Percentiles rank a stretch among this genome's conserved stretches.
Conservation (phyloP, 2,113 vertebrate genomes). For the Puffinus mauretanicus region DNA sequence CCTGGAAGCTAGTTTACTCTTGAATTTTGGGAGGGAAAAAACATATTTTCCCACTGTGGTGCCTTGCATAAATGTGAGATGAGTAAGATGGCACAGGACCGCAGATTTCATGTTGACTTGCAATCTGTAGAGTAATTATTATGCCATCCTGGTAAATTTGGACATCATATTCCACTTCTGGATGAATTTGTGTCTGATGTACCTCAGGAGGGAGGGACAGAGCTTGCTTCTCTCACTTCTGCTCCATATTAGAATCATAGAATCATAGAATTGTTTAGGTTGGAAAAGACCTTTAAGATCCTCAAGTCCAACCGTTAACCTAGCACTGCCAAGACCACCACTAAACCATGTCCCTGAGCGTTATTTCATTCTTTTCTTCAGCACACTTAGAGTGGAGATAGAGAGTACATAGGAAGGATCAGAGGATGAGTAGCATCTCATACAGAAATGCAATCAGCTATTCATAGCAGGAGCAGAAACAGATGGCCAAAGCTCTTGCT, state of each 20-base stretch:
- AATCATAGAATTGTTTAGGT: too few species aligned
- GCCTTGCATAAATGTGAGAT: background rate
- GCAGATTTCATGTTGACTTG: background rate
- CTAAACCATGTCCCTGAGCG: too few species aligned
- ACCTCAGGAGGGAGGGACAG: background rate
- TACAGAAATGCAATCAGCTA: background rate
- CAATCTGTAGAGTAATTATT: background rate
- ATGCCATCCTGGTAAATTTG: background rate
- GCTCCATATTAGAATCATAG: background rate
- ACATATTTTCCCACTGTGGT: background rate
- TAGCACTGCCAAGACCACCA: too few species aligned
- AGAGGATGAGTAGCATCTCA: background rate
- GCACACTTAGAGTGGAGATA: accelerated
- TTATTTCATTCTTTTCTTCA: background rate
- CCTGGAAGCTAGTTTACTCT: background rate
- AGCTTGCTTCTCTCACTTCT: background rate
- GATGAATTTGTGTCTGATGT: background rate
- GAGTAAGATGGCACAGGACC: background rate
- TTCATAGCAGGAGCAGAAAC: background rate
- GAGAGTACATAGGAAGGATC: background rate
- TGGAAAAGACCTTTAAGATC: too few species aligned
- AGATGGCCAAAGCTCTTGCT: background rate
- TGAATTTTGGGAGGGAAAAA: background rate
- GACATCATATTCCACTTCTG: background rate
- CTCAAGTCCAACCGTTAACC: too few species aligned